Evolutionary conservation across 2,797 vertebrate species (phyloP).

Genomic region (Dryobates pubescens): DNA sequence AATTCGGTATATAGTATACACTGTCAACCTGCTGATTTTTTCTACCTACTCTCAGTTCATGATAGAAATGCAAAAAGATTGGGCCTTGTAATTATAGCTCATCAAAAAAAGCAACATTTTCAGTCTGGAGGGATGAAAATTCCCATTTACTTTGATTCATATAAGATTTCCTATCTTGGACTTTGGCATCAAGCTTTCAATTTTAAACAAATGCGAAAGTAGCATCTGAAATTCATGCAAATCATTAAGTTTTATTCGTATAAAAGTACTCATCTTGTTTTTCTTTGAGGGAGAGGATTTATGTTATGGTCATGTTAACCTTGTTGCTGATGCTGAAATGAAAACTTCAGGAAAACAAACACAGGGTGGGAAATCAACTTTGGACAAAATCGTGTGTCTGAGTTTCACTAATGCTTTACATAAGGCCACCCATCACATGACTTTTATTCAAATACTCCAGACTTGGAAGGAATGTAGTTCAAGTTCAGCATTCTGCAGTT

Average conservation of each 20-base stretch:
- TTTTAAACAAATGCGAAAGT: not conserved
- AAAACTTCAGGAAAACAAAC: not conserved
- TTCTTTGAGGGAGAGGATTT: not conserved
- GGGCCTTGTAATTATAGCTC: not conserved
- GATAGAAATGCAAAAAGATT: not conserved
- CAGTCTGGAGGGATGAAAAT: not conserved
- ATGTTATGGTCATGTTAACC: not conserved
- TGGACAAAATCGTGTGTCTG: not conserved
- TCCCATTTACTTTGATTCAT: not conserved
- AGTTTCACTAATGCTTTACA: not conserved
- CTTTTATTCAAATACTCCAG: not conserved
- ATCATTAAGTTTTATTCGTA: not conserved
- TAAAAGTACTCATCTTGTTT: not conserved
- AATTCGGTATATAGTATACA: not conserved
- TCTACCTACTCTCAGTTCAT: not conserved
- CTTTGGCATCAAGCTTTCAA: not conserved
- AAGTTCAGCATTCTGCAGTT: not conserved
- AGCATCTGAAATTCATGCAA: not conserved
- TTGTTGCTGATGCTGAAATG: not conserved
- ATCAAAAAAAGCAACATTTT: not conserved
- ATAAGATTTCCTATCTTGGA: not conserved
- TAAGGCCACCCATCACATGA: not conserved
- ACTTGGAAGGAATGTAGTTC: not conserved
- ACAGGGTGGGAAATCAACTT: not conserved
- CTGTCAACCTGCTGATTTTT: not conserved